Percentiles rank a stretch among this genome's conserved stretches.
Conservation (phyloP, 2,113 vertebrate species). For the Origma solitaria region DNA sequence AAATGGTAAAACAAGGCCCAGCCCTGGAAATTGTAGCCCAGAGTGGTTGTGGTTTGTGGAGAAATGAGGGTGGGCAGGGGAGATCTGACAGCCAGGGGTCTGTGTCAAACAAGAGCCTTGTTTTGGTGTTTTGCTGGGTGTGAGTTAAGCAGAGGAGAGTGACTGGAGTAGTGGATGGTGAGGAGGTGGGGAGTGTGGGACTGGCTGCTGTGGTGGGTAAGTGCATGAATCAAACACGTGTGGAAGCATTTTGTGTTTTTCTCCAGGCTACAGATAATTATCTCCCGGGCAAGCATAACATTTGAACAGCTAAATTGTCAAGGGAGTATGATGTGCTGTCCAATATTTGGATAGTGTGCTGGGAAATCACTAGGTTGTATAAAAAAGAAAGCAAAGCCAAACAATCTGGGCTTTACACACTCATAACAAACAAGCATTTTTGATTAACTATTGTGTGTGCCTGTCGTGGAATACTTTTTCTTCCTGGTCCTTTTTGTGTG, state of each 20-base stretch:
- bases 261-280: not conserved
- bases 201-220: not conserved
- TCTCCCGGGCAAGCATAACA: not conserved
- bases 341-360: not conserved
- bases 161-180: not conserved
- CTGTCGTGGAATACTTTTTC: constrained; percentile 30
- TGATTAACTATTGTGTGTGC: not conserved
- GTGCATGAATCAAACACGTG: rapidly evolving
- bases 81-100: not conserved
- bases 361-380: not conserved
- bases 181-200: rapidly evolving
- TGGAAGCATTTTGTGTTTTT: not conserved
- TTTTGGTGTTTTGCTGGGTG: not conserved
- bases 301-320: not conserved
- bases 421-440: constrained; percentile 11
- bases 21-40: not conserved
- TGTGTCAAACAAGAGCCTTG: too few species aligned
- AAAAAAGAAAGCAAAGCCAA: not conserved
- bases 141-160: not conserved
- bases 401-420: not conserved
- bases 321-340: not conserved
- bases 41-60: not conserved
- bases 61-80: not conserved
- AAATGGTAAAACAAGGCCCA: not conserved
- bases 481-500: constrained; percentile 11